Percentiles rank a stretch among this genome's conserved stretches.
phyloP scores from a whole-genome alignment of 92 coral and sea anemone species.

The Palythoa grandis region DNA sequence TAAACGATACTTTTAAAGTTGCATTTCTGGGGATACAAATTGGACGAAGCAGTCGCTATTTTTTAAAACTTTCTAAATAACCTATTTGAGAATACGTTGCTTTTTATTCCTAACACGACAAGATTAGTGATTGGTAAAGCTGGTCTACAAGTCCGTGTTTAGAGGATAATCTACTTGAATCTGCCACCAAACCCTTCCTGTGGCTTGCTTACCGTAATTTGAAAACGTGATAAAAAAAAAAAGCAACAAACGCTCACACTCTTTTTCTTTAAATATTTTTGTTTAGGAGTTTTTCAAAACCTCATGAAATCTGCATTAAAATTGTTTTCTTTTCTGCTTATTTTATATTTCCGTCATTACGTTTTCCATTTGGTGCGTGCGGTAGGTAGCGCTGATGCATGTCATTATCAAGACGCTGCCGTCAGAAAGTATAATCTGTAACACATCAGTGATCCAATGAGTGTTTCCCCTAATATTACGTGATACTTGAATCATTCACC shows the following conservation, averaged over 20 bases:
- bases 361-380: not conserved
- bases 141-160: not conserved
- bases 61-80: no score
- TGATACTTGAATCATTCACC: not conserved
- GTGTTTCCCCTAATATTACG: not conserved
- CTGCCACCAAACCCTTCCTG: slow-evolving; percentile 2
- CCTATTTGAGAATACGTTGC: no score
- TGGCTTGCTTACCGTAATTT: not conserved
- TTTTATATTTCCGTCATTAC: not conserved
- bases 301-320: not conserved
- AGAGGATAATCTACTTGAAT: not conserved
- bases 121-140: not conserved
- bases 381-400: slow-evolving; percentile 24
- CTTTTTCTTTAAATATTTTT: not conserved
- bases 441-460: not conserved
- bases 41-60: no score
- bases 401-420: slow-evolving; percentile 1
- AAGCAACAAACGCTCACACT: not conserved
- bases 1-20: no score
- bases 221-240: not conserved
- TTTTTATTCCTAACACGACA: no score
- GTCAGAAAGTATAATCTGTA: not conserved
- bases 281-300: no score
- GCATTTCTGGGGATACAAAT: no score
- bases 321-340: not conserved